These are phyloP conservation scores for Hydroisotoma schaefferi DNA, from an alignment of 2,888 invertebrate species.

Conservation along the genomic window DNA sequence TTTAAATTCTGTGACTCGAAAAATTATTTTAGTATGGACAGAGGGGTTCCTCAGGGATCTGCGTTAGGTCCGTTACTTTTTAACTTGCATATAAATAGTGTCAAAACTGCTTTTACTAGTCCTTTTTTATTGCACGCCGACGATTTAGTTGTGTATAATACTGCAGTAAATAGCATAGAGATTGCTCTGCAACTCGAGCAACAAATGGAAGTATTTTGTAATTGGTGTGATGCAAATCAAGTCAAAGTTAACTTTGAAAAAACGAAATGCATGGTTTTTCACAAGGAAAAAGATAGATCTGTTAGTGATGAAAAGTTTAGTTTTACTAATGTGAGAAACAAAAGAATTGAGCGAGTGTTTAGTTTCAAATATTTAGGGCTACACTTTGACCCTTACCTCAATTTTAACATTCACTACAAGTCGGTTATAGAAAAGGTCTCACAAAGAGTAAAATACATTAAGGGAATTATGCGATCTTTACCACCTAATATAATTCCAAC, in stretches of 20 bases:
- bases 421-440: neutral
- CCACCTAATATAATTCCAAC: neutral
- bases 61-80: conserved; percentile 20
- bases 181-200: neutral
- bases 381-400: conserved; percentile 1
- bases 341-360: conserved; percentile 1
- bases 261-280: conserved; percentile 17
- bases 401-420: conserved; percentile 7
- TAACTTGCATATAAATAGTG: conserved; percentile 18
- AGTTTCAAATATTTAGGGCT: conserved; percentile 9
- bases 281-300: conserved; percentile 6
- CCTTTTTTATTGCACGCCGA: conserved; percentile 23
- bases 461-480: conserved; percentile 16
- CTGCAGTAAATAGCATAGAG: neutral
- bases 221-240: conserved; percentile 11
- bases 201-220: neutral
- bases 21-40: neutral
- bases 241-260: conserved; percentile 15
- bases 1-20: no score
- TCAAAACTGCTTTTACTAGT: conserved; percentile 5
- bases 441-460: conserved; percentile 4
- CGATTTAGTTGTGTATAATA: conserved; percentile 21
- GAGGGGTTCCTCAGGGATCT: conserved; percentile 27
- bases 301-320: neutral
- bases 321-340: neutral